These are phyloP conservation scores for Eupithecia subfuscata DNA, from an alignment of 2,888 invertebrate species.

Conservation along the genomic window DNA sequence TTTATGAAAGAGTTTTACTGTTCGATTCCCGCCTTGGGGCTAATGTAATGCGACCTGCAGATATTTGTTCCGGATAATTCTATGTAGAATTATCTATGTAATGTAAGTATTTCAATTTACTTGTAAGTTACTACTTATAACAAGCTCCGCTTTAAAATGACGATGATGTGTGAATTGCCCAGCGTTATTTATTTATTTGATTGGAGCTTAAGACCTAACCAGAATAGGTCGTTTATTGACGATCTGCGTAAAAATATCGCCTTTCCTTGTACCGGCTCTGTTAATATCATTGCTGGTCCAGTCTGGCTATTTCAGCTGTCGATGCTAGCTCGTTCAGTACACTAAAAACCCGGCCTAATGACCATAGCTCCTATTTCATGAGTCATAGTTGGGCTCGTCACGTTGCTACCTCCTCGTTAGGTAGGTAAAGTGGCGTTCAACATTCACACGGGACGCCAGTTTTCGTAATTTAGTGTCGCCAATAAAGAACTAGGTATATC, in stretches of 20 bases:
- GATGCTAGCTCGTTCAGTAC: neutral
- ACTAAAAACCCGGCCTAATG: slow-evolving; percentile 11
- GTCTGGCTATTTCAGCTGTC: neutral
- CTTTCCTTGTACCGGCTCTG: neutral
- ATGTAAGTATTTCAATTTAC: no score
- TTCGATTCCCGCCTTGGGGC: no score
- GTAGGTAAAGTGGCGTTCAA: neutral
- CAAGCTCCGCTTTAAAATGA: no score
- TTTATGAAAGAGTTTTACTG: neutral
- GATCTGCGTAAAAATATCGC: neutral
- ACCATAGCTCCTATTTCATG: slow-evolving; percentile 31
- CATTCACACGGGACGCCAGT: neutral
- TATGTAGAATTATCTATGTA: no score
- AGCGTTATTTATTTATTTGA: neutral
- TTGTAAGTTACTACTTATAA: no score
- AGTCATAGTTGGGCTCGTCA: slow-evolving; percentile 26
- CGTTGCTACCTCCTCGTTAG: neutral
- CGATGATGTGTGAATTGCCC: no score
- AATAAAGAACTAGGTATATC: neutral
- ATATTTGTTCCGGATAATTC: no score
- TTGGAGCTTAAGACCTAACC: neutral
- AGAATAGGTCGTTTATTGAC: neutral
- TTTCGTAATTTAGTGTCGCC: neutral
- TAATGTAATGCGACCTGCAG: no score
- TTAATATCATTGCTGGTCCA: neutral